phyloP scores from a whole-genome alignment of 2,888 invertebrate genomes.

The Dascillus cervinus region DNA sequence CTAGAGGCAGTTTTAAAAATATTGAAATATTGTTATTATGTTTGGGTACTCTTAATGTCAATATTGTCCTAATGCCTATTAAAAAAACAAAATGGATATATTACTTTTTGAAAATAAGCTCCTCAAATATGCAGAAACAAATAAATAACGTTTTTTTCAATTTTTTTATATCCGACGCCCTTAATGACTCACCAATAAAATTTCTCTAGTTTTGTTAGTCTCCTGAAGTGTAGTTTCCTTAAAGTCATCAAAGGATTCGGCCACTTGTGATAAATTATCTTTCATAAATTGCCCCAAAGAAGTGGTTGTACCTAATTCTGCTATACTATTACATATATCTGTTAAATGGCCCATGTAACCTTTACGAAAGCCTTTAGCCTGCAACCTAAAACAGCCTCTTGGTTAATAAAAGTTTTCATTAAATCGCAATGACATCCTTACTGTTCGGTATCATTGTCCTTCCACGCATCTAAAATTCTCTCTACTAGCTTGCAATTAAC shows the following conservation, averaged over 20 bases:
- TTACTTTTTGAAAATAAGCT: too few relatives aligned
- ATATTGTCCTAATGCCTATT: too few relatives aligned
- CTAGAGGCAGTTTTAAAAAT: too few relatives aligned
- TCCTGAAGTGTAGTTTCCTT: constrained; percentile 33
- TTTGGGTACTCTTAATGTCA: too few relatives aligned
- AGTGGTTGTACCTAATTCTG: constrained; percentile 46
- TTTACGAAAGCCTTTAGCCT: constrained; percentile 48
- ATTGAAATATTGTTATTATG: too few relatives aligned
- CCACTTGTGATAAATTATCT: constrained; percentile 45
- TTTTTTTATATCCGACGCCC: too few relatives aligned
- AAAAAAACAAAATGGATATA: too few relatives aligned
- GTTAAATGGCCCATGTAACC: constrained; percentile 63
- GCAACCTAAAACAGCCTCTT: constrained; percentile 36
- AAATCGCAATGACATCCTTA: constrained; percentile 49
- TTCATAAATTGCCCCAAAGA: constrained; percentile 49
- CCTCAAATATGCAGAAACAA: too few relatives aligned
- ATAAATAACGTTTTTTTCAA: too few relatives aligned
- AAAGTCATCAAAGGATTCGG: constrained; percentile 37
- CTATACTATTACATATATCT: constrained; percentile 52
- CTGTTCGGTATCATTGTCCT: constrained; percentile 70
- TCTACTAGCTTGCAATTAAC: constrained; percentile 72
- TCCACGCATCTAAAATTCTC: constrained; percentile 74
- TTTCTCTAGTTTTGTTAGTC: constrained; percentile 34
- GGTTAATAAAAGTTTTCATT: too few relatives aligned
- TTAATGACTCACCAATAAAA: constrained; percentile 35